Percentiles rank a stretch among this genome's conserved stretches.
phyloP scores from a whole-genome alignment of 2,888 invertebrate genomes.

The Octonoba sinensis region DNA sequence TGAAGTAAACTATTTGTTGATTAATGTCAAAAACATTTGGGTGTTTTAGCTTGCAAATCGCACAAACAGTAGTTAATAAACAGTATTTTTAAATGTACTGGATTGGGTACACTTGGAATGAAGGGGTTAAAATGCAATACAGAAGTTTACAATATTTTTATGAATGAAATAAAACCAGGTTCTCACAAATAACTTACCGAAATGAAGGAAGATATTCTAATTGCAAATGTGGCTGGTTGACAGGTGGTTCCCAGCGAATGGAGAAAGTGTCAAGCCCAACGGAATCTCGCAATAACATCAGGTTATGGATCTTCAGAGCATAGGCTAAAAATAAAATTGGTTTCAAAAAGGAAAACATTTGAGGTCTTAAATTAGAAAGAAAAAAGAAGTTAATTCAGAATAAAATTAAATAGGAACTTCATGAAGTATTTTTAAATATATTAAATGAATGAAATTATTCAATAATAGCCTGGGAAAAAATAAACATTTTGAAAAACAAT shows the following conservation, averaged over 20 bases:
- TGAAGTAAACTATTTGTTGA: no score
- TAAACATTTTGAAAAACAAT: no score
- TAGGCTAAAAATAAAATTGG: slow-evolving; percentile 22
- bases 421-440: not conserved
- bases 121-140: no score
- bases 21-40: no score
- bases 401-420: not conserved
- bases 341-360: not conserved
- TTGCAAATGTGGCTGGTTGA: slow-evolving; percentile 69
- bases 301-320: slow-evolving; percentile 70
- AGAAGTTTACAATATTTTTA: no score
- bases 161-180: not conserved
- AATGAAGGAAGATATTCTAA: slow-evolving; percentile 80
- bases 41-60: no score
- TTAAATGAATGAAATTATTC: not conserved
- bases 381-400: not conserved
- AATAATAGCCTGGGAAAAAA: not conserved
- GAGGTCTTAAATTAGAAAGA: not conserved
- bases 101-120: no score
- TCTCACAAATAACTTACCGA: slow-evolving; percentile 37
- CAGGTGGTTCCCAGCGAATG: slow-evolving; percentile 77
- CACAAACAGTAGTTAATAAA: no score
- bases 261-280: slow-evolving; percentile 78
- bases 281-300: slow-evolving; percentile 78
- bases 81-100: no score